phyloP scores from a whole-genome alignment of 2,113 vertebrate species.

The Lichenostomus cassidix region DNA sequence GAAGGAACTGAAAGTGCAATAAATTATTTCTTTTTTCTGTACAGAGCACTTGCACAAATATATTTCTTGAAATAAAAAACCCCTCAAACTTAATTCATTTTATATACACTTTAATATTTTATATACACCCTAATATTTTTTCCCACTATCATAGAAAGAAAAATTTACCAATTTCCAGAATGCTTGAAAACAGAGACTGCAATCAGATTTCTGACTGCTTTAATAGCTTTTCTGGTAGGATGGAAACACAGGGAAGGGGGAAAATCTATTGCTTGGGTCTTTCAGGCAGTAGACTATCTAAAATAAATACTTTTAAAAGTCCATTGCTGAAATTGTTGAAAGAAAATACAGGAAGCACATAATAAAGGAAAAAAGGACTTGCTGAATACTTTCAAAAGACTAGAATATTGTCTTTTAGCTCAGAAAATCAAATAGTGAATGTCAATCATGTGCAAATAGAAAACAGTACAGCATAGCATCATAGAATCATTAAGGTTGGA shows the following conservation, averaged over 20 bases:
- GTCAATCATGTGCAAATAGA: not conserved
- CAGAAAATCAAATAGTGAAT: not conserved
- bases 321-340: not conserved
- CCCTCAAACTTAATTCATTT: not conserved
- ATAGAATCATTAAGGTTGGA: not conserved
- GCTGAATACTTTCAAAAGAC: not conserved
- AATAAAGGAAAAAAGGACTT: not conserved
- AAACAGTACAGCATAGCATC: not conserved
- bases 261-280: not conserved
- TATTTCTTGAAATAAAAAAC: not conserved
- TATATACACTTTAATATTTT: not conserved
- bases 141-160: not conserved
- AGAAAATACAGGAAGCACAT: not conserved
- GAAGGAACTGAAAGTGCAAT: not conserved
- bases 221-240: not conserved
- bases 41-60: not conserved
- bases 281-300: not conserved
- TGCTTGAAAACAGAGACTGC: not conserved
- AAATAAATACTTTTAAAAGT: not conserved
- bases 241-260: not conserved
- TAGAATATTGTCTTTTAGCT: not conserved
- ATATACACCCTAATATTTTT: not conserved
- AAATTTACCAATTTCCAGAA: not conserved
- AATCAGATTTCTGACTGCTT: not conserved
- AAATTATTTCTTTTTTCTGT: not conserved